These are phyloP conservation scores for Parasteatoda tepidariorum DNA, from an alignment of 1,140 invertebrate genomes.

Conservation along the genomic window DNA sequence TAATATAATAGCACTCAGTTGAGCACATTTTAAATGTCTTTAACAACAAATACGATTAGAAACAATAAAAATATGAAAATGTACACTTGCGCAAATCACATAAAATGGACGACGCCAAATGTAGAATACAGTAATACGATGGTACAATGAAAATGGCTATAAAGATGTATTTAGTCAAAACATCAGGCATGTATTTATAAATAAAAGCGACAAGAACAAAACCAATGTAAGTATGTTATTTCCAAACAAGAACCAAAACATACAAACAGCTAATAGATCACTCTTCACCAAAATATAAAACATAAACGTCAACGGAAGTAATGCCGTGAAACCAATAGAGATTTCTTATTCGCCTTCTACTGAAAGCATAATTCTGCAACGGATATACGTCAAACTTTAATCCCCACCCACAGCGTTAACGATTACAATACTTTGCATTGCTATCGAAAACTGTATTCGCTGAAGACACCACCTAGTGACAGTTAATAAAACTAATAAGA, in stretches of 20 bases:
- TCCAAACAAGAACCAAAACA: not conserved
- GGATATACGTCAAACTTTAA: slow-evolving; percentile 52
- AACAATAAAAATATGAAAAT: not conserved
- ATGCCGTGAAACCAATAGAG: not conserved
- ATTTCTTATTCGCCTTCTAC: not conserved
- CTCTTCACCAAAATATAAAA: not conserved
- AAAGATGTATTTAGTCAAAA: not conserved
- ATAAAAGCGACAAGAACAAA: not conserved
- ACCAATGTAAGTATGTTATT: not conserved
- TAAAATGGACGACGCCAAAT: slow-evolving; percentile 55
- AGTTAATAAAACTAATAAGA: no score
- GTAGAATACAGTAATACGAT: slow-evolving; percentile 42
- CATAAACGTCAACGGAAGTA: not conserved
- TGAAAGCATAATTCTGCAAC: slow-evolving; percentile 35
- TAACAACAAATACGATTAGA: not conserved
- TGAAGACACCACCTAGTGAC: no score
- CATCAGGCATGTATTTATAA: not conserved
- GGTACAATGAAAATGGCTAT: slow-evolving; percentile 26
- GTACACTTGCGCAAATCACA: not conserved
- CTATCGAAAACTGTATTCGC: no score
- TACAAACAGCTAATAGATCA: not conserved
- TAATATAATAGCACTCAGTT: no score
- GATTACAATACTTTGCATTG: no score
- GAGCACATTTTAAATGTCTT: not conserved
- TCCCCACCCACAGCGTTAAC: slow-evolving; percentile 42